These are phyloP conservation scores for Dynastes tityus DNA, from an alignment of 2,888 invertebrate species.

Conservation along the genomic window DNA sequence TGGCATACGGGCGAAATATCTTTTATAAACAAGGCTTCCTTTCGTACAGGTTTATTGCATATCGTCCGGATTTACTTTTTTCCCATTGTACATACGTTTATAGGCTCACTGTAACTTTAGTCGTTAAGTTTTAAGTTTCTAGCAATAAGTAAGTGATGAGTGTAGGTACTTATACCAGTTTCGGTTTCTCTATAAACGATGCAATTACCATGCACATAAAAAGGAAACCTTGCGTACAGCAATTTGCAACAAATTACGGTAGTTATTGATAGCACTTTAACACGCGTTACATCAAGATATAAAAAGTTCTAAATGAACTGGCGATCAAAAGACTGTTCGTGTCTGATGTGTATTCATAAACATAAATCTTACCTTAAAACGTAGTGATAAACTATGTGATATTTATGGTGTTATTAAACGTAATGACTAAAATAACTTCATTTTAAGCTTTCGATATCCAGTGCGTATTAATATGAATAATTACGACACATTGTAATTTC, in stretches of 20 bases:
- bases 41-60: too few relatives aligned
- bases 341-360: conserved; percentile 32
- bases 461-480: conserved; percentile 4
- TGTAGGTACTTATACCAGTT: not conserved
- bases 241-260: conserved; percentile 27
- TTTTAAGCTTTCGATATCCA: conserved; percentile 11
- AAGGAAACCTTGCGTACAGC: not conserved
- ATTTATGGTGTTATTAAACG: conserved; percentile 37
- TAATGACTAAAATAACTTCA: conserved; percentile 38
- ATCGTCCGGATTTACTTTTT: too few relatives aligned
- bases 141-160: too few relatives aligned
- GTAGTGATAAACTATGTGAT: conserved; percentile 29
- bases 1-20: too few relatives aligned
- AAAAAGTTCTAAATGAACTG: conserved; percentile 34
- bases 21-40: too few relatives aligned
- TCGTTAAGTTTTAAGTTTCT: not conserved
- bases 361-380: conserved; percentile 28
- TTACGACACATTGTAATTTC: conserved; percentile 1
- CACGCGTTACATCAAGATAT: conserved; percentile 40
- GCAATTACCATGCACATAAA: not conserved
- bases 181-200: not conserved
- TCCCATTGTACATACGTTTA: not conserved
- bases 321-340: conserved; percentile 22
- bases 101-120: not conserved
- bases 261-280: conserved; percentile 40